Evolutionary conservation across 2,113 vertebrate species (phyloP).

Genomic region (Romanogobio albipinnatus): DNA sequence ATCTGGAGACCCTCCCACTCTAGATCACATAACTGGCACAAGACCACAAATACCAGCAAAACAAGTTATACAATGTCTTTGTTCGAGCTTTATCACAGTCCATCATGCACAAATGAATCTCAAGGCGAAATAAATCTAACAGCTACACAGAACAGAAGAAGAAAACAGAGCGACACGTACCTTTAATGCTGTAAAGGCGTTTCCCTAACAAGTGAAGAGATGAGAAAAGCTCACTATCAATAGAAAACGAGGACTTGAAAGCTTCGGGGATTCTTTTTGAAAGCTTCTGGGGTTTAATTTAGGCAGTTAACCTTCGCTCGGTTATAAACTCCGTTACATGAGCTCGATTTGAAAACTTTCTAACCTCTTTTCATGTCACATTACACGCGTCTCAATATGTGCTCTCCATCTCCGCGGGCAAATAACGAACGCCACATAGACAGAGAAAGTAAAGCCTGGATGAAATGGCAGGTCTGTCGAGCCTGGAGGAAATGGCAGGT

Average conservation of each 20-base stretch:
- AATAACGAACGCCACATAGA: constrained; percentile 56
- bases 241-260: constrained; percentile 58
- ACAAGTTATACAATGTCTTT: constrained; percentile 65
- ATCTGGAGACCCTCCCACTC: constrained; percentile 81
- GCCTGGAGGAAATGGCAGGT: constrained; percentile 51
- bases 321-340: background rate
- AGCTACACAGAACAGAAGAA: background rate
- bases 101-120: constrained; percentile 4
- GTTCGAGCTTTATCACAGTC: constrained; percentile 32
- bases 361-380: constrained; percentile 10
- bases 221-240: constrained; percentile 72
- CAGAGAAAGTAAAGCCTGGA: constrained; percentile 62
- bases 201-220: constrained; percentile 67
- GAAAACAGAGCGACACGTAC: constrained; percentile 63
- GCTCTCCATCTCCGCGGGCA: constrained; percentile 65
- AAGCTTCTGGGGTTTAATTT: background rate
- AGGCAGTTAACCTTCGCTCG: background rate
- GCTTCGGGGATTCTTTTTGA: constrained; percentile 49
- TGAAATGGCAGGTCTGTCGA: constrained; percentile 52
- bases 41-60: constrained; percentile 71
- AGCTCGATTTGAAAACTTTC: constrained; percentile 62
- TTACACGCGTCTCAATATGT: constrained; percentile 21
- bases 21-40: constrained; percentile 72
- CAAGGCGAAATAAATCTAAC: background rate
- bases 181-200: constrained; percentile 68